A percentile compares a stretch with the other conserved stretches of the same genome.
Evolutionary conservation across 2,888 invertebrate genomes (phyloP).

Genomic region (Orthonychiurus folsomi): DNA sequence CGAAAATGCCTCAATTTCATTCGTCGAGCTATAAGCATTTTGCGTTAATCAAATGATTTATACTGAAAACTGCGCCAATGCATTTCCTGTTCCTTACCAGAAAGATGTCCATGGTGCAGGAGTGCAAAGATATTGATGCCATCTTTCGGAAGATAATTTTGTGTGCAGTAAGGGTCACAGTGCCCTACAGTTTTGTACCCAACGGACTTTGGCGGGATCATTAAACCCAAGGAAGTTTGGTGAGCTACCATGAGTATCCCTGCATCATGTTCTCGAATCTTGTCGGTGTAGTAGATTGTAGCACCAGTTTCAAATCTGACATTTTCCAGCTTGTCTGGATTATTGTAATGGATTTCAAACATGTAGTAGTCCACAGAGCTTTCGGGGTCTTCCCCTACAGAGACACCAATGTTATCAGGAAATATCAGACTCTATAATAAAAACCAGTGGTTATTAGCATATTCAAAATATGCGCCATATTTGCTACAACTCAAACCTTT

Average conservation of each 20-base stretch:
- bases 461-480: neutral
- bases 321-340: neutral
- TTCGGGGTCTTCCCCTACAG: neutral
- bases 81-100: no score
- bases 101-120: neutral
- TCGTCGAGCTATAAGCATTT: no score
- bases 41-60: no score
- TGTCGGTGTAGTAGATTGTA: conserved; percentile 1
- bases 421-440: neutral
- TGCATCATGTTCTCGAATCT: conserved; percentile 14
- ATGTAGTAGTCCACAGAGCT: conserved; percentile 6
- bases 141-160: neutral
- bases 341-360: conserved; percentile 6
- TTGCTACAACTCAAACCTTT: neutral
- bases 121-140: conserved; percentile 3
- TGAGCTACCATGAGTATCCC: conserved; percentile 10
- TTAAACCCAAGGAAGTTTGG: conserved; percentile 5
- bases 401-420: neutral
- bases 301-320: conserved; percentile 3
- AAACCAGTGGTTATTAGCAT: neutral
- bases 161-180: conserved; percentile 11
- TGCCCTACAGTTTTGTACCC: conserved; percentile 11
- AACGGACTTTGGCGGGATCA: conserved; percentile 7
- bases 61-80: no score
- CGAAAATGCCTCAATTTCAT: conserved; percentile 1